Conservation (phyloP, 2,797 vertebrate genomes). For the Cryptoprocta ferox region DNA sequence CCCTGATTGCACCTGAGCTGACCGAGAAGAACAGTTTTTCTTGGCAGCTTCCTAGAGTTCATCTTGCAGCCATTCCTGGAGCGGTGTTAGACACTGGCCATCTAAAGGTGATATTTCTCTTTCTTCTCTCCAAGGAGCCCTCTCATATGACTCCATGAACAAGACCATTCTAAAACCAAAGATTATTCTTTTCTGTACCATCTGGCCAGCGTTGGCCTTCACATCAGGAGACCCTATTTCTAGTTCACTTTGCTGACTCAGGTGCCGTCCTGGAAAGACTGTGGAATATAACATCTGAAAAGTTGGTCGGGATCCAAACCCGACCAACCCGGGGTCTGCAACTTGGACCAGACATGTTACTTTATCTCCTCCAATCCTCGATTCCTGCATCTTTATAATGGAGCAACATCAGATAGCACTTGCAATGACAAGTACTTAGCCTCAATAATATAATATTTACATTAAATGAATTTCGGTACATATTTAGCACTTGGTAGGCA, state of each 20-base stretch:
- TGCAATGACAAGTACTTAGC: background rate
- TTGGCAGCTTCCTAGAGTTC: background rate
- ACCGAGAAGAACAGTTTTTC: accelerated
- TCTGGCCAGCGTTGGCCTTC: background rate
- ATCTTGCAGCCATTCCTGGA: background rate
- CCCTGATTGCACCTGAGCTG: background rate
- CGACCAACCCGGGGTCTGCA: no score
- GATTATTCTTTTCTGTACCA: background rate
- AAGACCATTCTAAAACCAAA: background rate
- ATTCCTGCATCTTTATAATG: background rate
- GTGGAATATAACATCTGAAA: background rate
- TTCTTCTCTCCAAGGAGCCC: background rate
- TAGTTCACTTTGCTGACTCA: background rate
- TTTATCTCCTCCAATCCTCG: background rate
- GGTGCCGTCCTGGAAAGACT: background rate
- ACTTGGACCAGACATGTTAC: background rate
- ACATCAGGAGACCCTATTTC: background rate
- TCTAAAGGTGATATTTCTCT: background rate
- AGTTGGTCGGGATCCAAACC: background rate
- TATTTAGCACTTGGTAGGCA: background rate
- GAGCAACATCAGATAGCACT: background rate
- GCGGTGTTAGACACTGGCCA: background rate
- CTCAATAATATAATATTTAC: background rate
- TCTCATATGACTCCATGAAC: background rate
- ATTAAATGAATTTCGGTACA: background rate